Conservation (phyloP, 2,113 vertebrate genomes). For the Campylorhamphus procurvoides region DNA sequence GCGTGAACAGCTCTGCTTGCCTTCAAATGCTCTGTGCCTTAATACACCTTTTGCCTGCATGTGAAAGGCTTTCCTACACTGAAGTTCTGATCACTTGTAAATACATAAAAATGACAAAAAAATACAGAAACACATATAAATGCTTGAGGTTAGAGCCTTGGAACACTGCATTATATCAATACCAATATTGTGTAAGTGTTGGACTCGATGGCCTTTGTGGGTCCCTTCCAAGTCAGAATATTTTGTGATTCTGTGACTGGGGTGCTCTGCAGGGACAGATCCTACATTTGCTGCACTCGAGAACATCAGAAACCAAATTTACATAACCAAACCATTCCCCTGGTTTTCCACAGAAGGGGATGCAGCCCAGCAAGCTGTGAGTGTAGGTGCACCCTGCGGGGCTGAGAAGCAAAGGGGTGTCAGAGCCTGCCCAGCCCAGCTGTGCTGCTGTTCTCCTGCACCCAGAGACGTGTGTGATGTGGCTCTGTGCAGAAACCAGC, state of each 20-base stretch:
- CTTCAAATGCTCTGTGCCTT: background rate
- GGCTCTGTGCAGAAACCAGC: background rate
- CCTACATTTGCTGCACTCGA: background rate
- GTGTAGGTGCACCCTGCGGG: background rate
- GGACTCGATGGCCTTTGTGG: background rate
- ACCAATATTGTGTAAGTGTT: background rate
- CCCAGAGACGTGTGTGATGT: fast-evolving
- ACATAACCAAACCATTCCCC: background rate
- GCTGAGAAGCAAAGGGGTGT: background rate
- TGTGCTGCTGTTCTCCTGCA: background rate
- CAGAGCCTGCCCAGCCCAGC: background rate
- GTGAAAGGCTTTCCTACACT: background rate
- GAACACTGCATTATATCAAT: background rate
- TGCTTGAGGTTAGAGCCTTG: background rate
- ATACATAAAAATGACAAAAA: background rate
- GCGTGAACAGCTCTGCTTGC: background rate
- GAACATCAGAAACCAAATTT: background rate
- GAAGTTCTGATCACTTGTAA: background rate
- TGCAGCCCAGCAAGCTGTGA: background rate
- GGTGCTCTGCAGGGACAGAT: background rate
- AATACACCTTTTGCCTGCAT: background rate
- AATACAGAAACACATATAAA: background rate
- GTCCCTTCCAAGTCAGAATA: background rate
- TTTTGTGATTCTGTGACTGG: background rate
- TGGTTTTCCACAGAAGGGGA: background rate